Base-by-base conservation (phyloP, 2,888 invertebrate genomes). In the Nipponacmea schrenckii region DNA sequence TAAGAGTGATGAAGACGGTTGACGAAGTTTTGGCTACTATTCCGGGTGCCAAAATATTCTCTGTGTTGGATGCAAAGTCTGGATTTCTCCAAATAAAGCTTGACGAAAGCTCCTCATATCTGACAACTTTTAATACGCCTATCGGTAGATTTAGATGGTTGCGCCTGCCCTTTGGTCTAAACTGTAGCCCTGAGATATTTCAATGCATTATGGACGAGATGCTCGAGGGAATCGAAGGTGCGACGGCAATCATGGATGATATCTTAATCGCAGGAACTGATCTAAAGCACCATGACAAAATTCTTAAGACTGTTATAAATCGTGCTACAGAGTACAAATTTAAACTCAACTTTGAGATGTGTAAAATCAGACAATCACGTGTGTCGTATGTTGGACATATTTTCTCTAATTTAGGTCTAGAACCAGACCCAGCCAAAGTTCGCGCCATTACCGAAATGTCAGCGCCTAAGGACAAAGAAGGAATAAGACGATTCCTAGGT, bases 51-150 rank as follows among this genome's bases (percentile, higher is more conserved):
- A 76, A 76, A 50, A 71, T 79, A n/a, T 81, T 81, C 71, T 76
- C 76, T 0, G 71, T 69, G n/a, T 68, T 80, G 2, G 79, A 80
- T 68, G 80, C 79, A 10, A 81, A 79, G 69, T 71, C 75, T 14
- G 77, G 80, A 27, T 81, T 79, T 67, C 56, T 75, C 56, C 79
- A 81, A 69, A 79, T 81, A 2, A 74, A 74, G 69, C 71, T 80
- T 10, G 77, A 78, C 46, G 70, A 77, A 44, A 69, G 65, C 27
- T 78, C 78, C 8, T 78, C 75, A 0, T 74, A 70, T 24, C 66
- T 81, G 20, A 82, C 81, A 44, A 82, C 77, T 0, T 81, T 82
- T 66, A 80, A 80, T 63, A 79, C 79, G 0, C 79, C 79, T 1
- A 71, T 80, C 26, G 80, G 79, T 15, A 27, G 79, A 20, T 79